phyloP scores from a whole-genome alignment of 2,797 vertebrate species.

The Sebastes cheni region DNA sequence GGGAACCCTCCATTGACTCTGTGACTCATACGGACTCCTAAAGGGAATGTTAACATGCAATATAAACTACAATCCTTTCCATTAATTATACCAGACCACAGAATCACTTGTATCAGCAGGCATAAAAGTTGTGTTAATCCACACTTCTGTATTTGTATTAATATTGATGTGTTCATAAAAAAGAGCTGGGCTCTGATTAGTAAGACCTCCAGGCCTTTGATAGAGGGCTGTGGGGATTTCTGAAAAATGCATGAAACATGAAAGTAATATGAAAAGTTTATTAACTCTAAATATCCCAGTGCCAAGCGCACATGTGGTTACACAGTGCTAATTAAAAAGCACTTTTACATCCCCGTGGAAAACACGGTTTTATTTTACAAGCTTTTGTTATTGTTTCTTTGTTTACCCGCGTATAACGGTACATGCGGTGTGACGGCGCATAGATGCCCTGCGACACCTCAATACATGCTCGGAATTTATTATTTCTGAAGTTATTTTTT shows the following conservation, averaged over 20 bases:
- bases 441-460: background rate
- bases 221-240: slow-evolving; percentile 69
- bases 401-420: slow-evolving; percentile 4
- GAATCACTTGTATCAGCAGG: slow-evolving; percentile 72
- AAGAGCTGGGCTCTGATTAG: slow-evolving; percentile 60
- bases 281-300: slow-evolving; percentile 73
- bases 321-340: slow-evolving; percentile 59
- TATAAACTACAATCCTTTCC: slow-evolving; percentile 58
- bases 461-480: background rate
- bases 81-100: slow-evolving; percentile 67
- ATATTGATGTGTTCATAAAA: slow-evolving; percentile 78
- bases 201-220: slow-evolving; percentile 71
- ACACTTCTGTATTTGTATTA: slow-evolving; percentile 69
- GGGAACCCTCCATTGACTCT: slow-evolving; percentile 22
- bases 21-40: slow-evolving; percentile 26
- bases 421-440: background rate
- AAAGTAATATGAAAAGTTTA: slow-evolving; percentile 80
- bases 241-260: slow-evolving; percentile 81
- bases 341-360: slow-evolving; percentile 29
- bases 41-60: slow-evolving; percentile 61
- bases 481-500: background rate
- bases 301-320: slow-evolving; percentile 53
- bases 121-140: slow-evolving; percentile 74
- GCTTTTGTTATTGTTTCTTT: slow-evolving; percentile 31
- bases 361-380: slow-evolving; percentile 12